Evolutionary conservation across 92 coral and sea anemone genomes (phyloP).

Genomic region (Nematostella vectensis): DNA sequence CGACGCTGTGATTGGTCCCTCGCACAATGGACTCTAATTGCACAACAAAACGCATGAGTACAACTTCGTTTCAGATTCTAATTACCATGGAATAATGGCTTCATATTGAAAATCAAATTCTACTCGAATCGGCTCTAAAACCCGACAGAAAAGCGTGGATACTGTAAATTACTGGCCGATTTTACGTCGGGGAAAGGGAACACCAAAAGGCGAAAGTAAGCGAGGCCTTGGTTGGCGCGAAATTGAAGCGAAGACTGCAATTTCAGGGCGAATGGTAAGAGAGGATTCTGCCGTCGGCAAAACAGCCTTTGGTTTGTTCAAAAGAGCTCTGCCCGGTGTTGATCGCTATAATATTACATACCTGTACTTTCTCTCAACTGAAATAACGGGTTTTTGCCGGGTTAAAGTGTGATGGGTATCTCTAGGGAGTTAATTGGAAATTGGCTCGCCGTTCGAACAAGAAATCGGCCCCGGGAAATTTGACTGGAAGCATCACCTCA

Average conservation of each 20-base stretch:
- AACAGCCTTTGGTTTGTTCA: no score
- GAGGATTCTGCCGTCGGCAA: background rate
- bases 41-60: constrained; percentile 77
- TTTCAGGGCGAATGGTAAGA: constrained; percentile 3
- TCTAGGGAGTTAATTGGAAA: background rate
- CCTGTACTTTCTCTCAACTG: no score
- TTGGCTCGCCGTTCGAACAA: background rate
- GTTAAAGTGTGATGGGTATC: no score
- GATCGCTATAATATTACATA: no score
- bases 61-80: constrained; percentile 60
- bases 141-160: constrained; percentile 3
- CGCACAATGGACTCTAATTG: constrained; percentile 70
- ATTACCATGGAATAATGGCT: constrained; percentile 59
- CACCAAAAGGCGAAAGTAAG: no score
- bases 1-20: constrained; percentile 37
- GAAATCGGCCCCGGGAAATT: constrained; percentile 32
- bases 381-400: no score
- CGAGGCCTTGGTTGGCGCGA: constrained; percentile 20
- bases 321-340: no score
- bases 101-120: constrained; percentile 39
- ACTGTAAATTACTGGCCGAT: background rate
- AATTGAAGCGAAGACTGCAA: constrained; percentile 21
- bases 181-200: no score
- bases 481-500: constrained; percentile 24
- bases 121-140: constrained; percentile 20